Evolutionary conservation across 2,888 invertebrate species (phyloP).

Genomic region (Monoplex corrugatus): DNA sequence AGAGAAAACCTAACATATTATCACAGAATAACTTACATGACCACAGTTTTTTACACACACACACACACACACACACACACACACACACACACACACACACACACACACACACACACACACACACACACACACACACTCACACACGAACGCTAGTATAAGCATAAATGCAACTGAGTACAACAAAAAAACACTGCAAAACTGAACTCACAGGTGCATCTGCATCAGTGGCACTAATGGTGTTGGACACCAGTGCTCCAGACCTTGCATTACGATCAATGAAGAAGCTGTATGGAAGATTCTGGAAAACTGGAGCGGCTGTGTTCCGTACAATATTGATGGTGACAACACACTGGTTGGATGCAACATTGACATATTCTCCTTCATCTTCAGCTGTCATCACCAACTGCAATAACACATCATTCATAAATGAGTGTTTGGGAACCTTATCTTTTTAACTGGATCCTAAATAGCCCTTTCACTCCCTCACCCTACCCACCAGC

Average conservation of each 20-base stretch:
- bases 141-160: not conserved
- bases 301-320: slow-evolving; percentile 63
- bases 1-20: too few species aligned
- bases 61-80: not conserved
- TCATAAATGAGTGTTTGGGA: not conserved
- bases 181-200: too few species aligned
- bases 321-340: slow-evolving; percentile 67
- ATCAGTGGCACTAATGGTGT: slow-evolving; percentile 61
- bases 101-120: not conserved
- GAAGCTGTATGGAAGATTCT: slow-evolving; percentile 55
- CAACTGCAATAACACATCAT: slow-evolving; percentile 26
- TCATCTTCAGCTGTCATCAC: slow-evolving; percentile 48
- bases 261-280: slow-evolving; percentile 47
- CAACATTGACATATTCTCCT: slow-evolving; percentile 23
- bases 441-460: too few species aligned
- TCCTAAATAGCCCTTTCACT: too few species aligned
- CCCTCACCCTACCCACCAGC: too few species aligned
- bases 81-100: not conserved
- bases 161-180: too few species aligned
- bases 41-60: not conserved
- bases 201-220: slow-evolving; percentile 62
- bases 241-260: slow-evolving; percentile 58
- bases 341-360: slow-evolving; percentile 53
- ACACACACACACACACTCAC: not conserved
- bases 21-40: not conserved